These are phyloP conservation scores for Tinea pellionella DNA, from an alignment of 2,888 invertebrate genomes.

Conservation along the genomic window DNA sequence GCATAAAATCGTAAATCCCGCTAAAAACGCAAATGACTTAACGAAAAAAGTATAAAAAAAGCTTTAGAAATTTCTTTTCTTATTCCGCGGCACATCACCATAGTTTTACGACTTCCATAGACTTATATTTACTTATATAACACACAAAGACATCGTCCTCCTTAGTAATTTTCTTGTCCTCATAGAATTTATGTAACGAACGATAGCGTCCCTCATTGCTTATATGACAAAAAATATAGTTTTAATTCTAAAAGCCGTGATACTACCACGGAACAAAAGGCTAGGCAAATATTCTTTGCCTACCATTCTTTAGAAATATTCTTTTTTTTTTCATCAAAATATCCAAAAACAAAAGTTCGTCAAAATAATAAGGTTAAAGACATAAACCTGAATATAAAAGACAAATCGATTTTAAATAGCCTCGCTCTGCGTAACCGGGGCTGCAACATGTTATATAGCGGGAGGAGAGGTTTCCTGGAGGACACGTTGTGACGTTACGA, in stretches of 20 bases:
- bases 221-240: neutral
- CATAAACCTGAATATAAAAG: neutral
- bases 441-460: neutral
- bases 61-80: neutral
- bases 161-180: neutral
- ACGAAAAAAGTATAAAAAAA: neutral
- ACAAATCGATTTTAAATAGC: neutral
- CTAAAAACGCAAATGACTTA: no score
- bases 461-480: neutral
- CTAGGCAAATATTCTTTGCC: no score
- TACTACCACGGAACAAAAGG: no score
- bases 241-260: no score
- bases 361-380: no score
- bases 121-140: neutral
- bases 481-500: neutral
- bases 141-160: neutral
- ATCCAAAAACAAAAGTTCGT: no score
- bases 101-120: conserved; percentile 3
- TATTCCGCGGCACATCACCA: neutral
- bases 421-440: neutral
- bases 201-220: neutral
- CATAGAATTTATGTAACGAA: neutral
- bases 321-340: no score
- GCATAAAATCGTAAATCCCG: no score
- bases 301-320: no score